phyloP scores from a whole-genome alignment of 1,140 invertebrate genomes.

The Phortica variegata region DNA sequence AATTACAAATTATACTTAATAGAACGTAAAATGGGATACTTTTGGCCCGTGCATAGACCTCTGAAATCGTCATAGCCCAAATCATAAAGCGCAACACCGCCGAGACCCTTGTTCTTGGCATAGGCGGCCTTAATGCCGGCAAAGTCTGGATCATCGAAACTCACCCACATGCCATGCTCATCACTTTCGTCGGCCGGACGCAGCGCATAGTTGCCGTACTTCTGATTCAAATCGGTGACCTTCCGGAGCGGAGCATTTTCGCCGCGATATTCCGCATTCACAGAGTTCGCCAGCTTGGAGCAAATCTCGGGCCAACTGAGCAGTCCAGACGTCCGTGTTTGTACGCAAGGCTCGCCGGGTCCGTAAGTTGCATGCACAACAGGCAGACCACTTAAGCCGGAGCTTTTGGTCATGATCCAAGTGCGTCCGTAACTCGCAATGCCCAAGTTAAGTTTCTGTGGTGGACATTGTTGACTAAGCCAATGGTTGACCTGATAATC shows the following conservation, averaged over 20 bases:
- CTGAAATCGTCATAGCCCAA: slow-evolving; percentile 80
- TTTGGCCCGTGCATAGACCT: slow-evolving; percentile 73
- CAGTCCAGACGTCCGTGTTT: slow-evolving; percentile 61
- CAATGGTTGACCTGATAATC: slow-evolving; percentile 66
- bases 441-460: slow-evolving; percentile 77
- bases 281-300: slow-evolving; percentile 58
- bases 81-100: slow-evolving; percentile 79
- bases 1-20: slow-evolving; percentile 61
- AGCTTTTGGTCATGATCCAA: slow-evolving; percentile 74
- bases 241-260: slow-evolving; percentile 66
- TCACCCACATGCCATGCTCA: slow-evolving; percentile 80
- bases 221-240: slow-evolving; percentile 71
- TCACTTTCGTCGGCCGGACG: slow-evolving; percentile 67
- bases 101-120: slow-evolving; percentile 70
- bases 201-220: slow-evolving; percentile 74
- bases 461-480: slow-evolving; percentile 65
- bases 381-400: slow-evolving; percentile 73
- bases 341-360: slow-evolving; percentile 63
- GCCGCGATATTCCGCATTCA: slow-evolving; percentile 61
- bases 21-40: slow-evolving; percentile 70
- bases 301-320: slow-evolving; percentile 69
- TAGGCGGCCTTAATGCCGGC: slow-evolving; percentile 78
- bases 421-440: slow-evolving; percentile 80
- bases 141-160: slow-evolving; percentile 84
- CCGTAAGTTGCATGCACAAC: slow-evolving; percentile 70